Conservation (phyloP, 30 jellyfish, hydroid and myxozoan genomes). For the Chironex yamaguchii region DNA sequence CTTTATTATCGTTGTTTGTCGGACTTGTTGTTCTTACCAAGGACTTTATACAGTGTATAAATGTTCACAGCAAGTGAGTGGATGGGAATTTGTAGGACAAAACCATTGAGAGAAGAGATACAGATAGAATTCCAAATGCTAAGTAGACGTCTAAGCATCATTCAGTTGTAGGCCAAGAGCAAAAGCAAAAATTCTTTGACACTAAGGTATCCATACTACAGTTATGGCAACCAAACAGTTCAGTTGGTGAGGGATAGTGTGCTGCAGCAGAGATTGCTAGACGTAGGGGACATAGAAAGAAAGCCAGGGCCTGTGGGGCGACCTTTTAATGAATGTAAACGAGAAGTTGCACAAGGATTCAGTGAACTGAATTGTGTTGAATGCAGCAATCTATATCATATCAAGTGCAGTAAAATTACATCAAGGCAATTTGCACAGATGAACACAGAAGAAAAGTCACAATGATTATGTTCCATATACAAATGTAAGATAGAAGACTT, state of each 20-base stretch:
- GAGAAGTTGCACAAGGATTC: conserved; percentile 32
- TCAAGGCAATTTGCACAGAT: conserved; percentile 32
- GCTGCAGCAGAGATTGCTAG: conserved; percentile 29
- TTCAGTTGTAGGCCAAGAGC: conserved; percentile 20
- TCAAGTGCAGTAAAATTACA: conserved; percentile 11
- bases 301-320: conserved; percentile 35
- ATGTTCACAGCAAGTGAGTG: conserved; percentile 4
- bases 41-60: conserved; percentile 2
- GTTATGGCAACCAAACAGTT: conserved; percentile 33
- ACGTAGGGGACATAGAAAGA: conserved; percentile 24
- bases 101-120: background rate
- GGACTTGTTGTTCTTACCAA: conserved; percentile 3
- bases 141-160: background rate
- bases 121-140: background rate
- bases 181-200: conserved; percentile 9
- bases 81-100: conserved; percentile 7
- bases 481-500: background rate
- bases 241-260: conserved; percentile 25
- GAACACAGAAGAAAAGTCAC: conserved; percentile 3
- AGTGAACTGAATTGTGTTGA: conserved; percentile 25
- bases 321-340: conserved; percentile 1
- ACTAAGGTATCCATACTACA: background rate
- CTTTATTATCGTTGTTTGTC: background rate
- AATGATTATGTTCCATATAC: background rate
- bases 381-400: conserved; percentile 20